Evolutionary conservation across 1,140 invertebrate species (phyloP), one percentile per base, ranked within the genome.

Genomic region (Aphis craccivora): DNA sequence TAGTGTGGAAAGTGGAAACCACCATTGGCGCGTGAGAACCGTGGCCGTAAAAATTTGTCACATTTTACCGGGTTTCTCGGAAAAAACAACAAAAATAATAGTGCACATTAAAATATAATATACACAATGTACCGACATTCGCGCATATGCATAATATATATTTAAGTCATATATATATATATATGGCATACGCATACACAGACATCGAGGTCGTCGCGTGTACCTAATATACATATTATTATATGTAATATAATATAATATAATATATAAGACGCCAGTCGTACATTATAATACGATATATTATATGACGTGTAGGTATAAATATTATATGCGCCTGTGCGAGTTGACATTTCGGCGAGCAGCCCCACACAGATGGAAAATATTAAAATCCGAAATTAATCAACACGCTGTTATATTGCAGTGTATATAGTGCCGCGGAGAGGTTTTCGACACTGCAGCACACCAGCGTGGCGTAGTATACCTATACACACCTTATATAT

Each of bases 351-450:
- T 90, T 60, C 53, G 88, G 25, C 25, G 23, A 43, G 11, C 23
- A 43, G 25, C 84, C 83, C 35, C 43, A 37, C 91, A 92, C 91
- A 92, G 91, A 92, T 92, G 91, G 91, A 48, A 92, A 84, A 92
- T 92, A 92, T 92, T 83, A 92, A 92, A 92, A 92, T 92, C 35
- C 48, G 76, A 92, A 92, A 92, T 92, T 92, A 92, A 92, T 92
- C 91, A 92, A 84, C 35, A 23, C 81, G 81, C n/a, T 83, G 60
- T 22, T 40, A 2, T 40, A 2, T 7, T 81, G n/a, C n/a, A n/a
- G 35, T 35, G n/a, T n/a, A n/a, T n/a, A n/a, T n/a, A 9, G 81
- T 48, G 35, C 91, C 35, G n/a, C 45, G 11, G 60, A 81, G 20
- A 81, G 76, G 81, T 84, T 84, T 45, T 92, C 91, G 91, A 84